Percentiles rank a stretch among this genome's conserved stretches.
Conservation (phyloP, 2,113 vertebrate species). For the human region DNA sequence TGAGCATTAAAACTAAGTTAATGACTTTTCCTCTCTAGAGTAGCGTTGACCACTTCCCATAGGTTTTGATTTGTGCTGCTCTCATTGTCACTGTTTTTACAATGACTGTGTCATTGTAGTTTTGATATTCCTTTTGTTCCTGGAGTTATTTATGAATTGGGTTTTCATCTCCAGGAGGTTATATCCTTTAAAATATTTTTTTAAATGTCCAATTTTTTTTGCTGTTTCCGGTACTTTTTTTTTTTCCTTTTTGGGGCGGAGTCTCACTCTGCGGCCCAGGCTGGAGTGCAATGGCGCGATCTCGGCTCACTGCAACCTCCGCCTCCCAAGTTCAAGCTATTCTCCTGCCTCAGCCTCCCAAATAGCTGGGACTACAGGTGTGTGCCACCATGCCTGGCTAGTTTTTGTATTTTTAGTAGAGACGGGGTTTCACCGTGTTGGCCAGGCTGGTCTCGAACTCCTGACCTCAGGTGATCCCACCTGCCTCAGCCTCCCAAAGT, state of each 20-base stretch:
- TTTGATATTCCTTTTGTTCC: not conserved
- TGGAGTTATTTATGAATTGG: not conserved
- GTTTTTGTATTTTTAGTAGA: not conserved
- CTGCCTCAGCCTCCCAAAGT: not conserved
- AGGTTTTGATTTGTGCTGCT: not conserved
- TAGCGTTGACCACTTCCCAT: not conserved
- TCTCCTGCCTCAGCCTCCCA: not conserved
- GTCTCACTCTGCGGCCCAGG: not conserved
- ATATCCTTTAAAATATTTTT: not conserved
- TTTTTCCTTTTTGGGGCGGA: not conserved
- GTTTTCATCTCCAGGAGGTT: conserved; percentile 36
- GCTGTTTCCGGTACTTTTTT: too few species aligned
- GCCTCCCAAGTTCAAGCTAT: not conserved
- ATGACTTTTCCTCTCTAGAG: not conserved
- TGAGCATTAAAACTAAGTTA: not conserved
- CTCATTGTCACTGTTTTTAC: not conserved
- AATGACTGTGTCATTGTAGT: not conserved
- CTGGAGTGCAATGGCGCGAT: too few species aligned
- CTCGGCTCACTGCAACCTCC: not conserved
- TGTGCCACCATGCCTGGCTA: rapidly evolving
- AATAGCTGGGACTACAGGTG: not conserved
- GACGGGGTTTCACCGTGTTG: not conserved
- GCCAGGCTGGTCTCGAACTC: not conserved
- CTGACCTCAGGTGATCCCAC: not conserved
- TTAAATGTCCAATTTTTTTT: too few species aligned